Conservation (phyloP, 2,797 vertebrate genomes). For the Anniella stebbinsi region DNA sequence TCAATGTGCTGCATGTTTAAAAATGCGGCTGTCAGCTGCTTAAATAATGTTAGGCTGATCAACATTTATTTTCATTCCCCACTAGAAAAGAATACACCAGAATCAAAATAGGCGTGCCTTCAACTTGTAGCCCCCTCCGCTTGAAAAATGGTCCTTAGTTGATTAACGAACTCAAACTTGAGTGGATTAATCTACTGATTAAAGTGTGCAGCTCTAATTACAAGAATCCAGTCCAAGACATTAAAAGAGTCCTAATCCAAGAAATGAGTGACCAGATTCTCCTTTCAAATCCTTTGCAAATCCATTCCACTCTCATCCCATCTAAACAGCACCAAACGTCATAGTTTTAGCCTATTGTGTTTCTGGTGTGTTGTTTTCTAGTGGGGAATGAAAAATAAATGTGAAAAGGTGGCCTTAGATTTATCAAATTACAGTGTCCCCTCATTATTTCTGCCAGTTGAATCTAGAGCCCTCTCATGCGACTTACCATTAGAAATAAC, state of each 20-base stretch:
- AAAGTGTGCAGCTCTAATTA: neutral
- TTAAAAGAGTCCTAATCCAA: too few relatives aligned
- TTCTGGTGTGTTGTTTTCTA: too few relatives aligned
- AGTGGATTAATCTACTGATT: neutral
- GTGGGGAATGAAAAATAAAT: too few relatives aligned
- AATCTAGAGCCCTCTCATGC: slow-evolving; percentile 42
- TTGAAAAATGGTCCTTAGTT: neutral
- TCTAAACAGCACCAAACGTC: slow-evolving; percentile 50
- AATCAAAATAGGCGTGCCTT: neutral
- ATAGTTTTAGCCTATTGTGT: too few relatives aligned
- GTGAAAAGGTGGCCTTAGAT: too few relatives aligned
- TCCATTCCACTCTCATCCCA: slow-evolving; percentile 52
- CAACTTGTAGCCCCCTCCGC: neutral
- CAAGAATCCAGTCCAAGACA: slow-evolving; percentile 12
- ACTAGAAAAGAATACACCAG: neutral
- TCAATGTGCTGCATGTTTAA: neutral
- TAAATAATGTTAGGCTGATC: neutral
- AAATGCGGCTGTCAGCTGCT: neutral
- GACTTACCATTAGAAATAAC: slow-evolving; percentile 27
- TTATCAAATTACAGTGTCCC: neutral
- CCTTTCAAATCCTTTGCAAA: slow-evolving; percentile 62
- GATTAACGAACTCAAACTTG: neutral
- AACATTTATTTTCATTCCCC: neutral
- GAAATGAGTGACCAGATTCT: slow-evolving; percentile 57
- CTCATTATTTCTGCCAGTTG: slow-evolving; percentile 30